A percentile compares a stretch with the other conserved stretches of the same genome.
These are phyloP conservation scores for Pseudomyrmex concolor DNA, from an alignment of 1,140 invertebrate species.

Conservation along the genomic window DNA sequence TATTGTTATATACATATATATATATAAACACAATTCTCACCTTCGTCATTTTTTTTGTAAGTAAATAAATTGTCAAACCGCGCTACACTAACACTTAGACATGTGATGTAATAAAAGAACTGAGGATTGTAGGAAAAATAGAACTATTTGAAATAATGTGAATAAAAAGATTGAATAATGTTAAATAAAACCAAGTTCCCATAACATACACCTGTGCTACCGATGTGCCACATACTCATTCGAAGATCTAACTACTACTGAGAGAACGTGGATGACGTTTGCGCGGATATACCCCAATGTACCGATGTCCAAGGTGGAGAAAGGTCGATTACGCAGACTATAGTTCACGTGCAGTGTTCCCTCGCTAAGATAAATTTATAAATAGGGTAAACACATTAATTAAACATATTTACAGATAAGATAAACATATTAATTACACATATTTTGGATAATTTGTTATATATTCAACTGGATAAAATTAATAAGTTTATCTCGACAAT, in stretches of 20 bases:
- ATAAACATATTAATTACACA: no score
- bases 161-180: no score
- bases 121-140: background rate
- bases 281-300: background rate
- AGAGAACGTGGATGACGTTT: slow-evolving; percentile 10
- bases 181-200: background rate
- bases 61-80: no score
- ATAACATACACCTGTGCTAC: background rate
- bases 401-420: no score
- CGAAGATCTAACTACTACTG: background rate
- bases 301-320: slow-evolving; percentile 14
- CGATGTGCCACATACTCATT: background rate
- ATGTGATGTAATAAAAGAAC: background rate
- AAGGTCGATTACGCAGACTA: background rate
- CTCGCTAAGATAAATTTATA: no score
- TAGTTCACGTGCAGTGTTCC: no score
- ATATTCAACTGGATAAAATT: no score
- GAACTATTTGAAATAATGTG: background rate
- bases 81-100: background rate
- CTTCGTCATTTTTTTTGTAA: slow-evolving; percentile 3
- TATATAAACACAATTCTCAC: background rate
- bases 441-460: no score
- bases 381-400: no score
- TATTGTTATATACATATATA: no score
- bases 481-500: no score